Evolutionary conservation across 2,797 vertebrate species (phyloP), one percentile per base, ranked within the genome.

Genomic region (Enteromius anoplus): DNA sequence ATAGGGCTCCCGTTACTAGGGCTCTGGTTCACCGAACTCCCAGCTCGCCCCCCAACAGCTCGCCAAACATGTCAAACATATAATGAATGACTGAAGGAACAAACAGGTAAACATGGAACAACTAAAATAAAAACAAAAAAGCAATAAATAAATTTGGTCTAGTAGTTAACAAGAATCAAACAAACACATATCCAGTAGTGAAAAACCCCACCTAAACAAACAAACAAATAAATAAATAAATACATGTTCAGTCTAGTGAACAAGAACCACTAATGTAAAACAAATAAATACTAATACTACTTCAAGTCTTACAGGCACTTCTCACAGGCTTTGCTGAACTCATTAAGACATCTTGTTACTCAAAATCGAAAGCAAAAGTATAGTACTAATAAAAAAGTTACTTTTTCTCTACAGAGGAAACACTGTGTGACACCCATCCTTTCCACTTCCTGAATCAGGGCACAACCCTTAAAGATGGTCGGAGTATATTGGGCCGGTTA

Each of bases 391-490:
- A 66, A 29, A 26, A 49, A 10, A 19, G 37, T 64, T 17, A 40
- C 12, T 55, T 65, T 60, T 53, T 37, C 9, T 49, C 53, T 69
- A 17, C 21, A 65, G 32, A 81, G 70, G 29, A 78, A 79, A 79
- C 75, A 75, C 45, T 84, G 88, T 88, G 77, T 86, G 88, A 91
- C 72, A 90, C 90, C 90, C 88, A 89, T 84, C 92, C 92, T 92
- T 91, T 84, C 88, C 88, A 90, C 92, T 94, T 95, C 93, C 93
- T 93, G 89, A 8, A 87, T 86, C 51, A 72, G 71, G 76, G 37
- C 85, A 87, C 83, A 79, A 53, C 88, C 83, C 85, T 82, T 86
- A 49, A 83, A 89, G 87, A 90, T 87, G 87, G 75, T 32, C 23
- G 76, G 55, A 82, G 19, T 84, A 32, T 37, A 85, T 72, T 75